Base-by-base conservation (phyloP, 2,797 vertebrate genomes). In the Chloroceryle amazona region DNA sequence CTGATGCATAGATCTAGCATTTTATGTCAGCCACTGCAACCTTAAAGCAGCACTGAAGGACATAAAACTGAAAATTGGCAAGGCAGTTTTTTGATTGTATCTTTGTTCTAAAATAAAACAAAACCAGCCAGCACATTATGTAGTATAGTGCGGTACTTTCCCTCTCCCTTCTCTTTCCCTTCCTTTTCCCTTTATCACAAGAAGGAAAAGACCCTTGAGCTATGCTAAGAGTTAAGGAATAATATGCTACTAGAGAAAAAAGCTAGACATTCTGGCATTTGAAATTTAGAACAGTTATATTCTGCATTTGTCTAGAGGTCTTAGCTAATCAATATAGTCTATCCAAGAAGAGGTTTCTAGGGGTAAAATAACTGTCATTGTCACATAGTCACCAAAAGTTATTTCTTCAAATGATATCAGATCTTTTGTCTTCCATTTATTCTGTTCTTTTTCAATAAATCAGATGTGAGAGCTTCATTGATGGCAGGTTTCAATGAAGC, bases 21-120 rank as follows among this genome's bases (percentile, higher is more conserved):
- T 95, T 96, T 93, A 88, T 91, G 71, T 76, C 84, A 83, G 81
- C 93, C 88, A 78, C 93, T 89, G 79, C 80, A 95, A 81, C 80
- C 89, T 82, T 88, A 87, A 85, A 90, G 70, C 85, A 89, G 66
- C 74, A 58, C 70, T 46, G 90, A 94, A 86, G 89, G 66, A 92
- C 78, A 95, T 61, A 74, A 95, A 79, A 55, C 70, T 85, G 91
- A 88, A 92, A 88, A 91, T 9, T 58, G 75, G 31, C 9, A 13
- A 82, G 42, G 2, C 19, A 37, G 41, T 75, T 91, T 81, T 75
- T 91, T 81, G 82, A 68, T 39, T 78, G 25, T 49, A 52, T 61
- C 57, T 82, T 68, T 60, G 57, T 91, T 47, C 54, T 89, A 58
- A 87, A 94, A 85, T 54, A 25, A 49, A 72, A 4, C 2, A 2